Percentiles rank a stretch among this genome's conserved stretches.
Evolutionary conservation across 2,797 vertebrate genomes (phyloP).

Genomic region (Eidolon dupreanum): DNA sequence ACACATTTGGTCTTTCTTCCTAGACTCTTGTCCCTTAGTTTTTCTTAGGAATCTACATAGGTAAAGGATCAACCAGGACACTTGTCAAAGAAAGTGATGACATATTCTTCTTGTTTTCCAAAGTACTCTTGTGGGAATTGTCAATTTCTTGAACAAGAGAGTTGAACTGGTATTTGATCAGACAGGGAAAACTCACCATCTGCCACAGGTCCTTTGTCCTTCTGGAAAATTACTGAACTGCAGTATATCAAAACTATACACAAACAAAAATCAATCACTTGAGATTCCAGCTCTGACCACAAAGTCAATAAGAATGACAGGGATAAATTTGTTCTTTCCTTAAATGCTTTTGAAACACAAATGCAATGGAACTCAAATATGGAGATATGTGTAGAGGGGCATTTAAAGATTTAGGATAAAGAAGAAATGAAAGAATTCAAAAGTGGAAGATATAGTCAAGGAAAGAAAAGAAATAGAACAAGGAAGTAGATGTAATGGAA

Average conservation of each 20-base stretch:
- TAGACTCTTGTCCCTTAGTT: background rate
- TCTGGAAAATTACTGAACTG: constrained; percentile 75
- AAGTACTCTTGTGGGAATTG: constrained; percentile 46
- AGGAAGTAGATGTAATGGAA: background rate
- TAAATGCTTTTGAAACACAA: constrained; percentile 63
- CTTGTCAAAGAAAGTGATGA: constrained; percentile 28
- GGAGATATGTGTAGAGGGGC: background rate
- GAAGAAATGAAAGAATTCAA: background rate
- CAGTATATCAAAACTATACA: constrained; percentile 72
- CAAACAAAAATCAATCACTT: constrained; percentile 75
- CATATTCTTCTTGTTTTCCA: constrained; percentile 42
- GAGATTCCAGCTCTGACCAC: constrained; percentile 69
- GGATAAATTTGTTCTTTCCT: constrained; percentile 69
- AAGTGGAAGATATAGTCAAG: background rate
- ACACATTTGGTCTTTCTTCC: background rate
- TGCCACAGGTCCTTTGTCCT: constrained; percentile 62
- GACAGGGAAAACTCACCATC: constrained; percentile 41
- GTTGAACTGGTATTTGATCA: constrained; percentile 54
- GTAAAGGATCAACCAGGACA: background rate
- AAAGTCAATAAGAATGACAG: constrained; percentile 78
- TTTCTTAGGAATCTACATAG: background rate
- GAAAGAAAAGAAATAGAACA: background rate
- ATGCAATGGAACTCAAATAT: constrained; percentile 28
- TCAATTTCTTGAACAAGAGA: constrained; percentile 57
- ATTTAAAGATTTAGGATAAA: background rate